phyloP scores from a whole-genome alignment of 2,797 vertebrate species.

The Vultur gryphus region DNA sequence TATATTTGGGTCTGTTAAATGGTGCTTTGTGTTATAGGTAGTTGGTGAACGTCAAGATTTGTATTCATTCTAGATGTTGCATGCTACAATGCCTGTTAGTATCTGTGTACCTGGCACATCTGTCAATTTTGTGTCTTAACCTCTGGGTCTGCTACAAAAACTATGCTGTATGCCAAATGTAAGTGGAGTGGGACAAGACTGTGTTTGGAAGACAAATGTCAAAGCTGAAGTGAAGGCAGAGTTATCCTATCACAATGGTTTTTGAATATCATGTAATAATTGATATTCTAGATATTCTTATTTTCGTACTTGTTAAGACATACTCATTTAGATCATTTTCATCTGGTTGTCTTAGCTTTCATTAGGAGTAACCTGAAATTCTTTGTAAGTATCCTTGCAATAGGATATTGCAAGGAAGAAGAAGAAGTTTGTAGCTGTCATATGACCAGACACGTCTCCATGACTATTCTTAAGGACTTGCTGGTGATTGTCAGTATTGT shows the following conservation, averaged over 20 bases:
- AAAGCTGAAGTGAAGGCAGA: background rate
- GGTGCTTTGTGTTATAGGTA: background rate
- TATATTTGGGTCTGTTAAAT: background rate
- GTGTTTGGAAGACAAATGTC: background rate
- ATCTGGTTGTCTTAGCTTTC: background rate
- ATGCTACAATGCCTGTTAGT: background rate
- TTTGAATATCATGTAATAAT: background rate
- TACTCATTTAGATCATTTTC: background rate
- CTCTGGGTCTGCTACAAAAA: background rate
- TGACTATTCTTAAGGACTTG: background rate
- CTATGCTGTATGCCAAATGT: background rate
- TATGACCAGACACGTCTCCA: background rate
- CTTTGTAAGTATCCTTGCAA: background rate
- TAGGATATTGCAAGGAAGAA: background rate
- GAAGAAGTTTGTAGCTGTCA: background rate
- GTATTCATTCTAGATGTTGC: background rate
- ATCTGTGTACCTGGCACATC: background rate
- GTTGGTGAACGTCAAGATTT: background rate
- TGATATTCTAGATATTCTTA: background rate
- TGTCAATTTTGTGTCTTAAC: background rate
- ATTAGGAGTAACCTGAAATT: background rate
- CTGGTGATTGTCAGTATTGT: background rate
- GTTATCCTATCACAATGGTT: background rate
- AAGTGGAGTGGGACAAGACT: background rate
- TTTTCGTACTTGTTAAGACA: background rate